Evolutionary conservation across 2,888 invertebrate genomes (phyloP).

Genomic region (Eupithecia centaureata): DNA sequence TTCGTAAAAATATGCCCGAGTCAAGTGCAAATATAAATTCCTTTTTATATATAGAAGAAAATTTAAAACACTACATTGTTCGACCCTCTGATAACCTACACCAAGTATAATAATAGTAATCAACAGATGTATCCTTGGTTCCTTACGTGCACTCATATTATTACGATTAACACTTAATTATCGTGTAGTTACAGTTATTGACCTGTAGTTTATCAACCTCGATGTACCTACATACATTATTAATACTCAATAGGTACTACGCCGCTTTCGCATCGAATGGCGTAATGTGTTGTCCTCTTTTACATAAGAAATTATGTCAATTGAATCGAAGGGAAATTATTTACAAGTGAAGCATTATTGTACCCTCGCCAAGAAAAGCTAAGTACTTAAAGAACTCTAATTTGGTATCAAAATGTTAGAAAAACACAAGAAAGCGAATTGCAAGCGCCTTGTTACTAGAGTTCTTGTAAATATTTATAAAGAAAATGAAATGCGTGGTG

Average conservation of each 20-base stretch:
- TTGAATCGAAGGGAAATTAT: background rate
- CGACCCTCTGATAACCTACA: constrained; percentile 9
- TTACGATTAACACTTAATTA: constrained; percentile 31
- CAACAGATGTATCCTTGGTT: constrained; percentile 30
- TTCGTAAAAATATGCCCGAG: background rate
- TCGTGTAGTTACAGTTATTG: constrained; percentile 31
- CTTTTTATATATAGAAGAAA: background rate
- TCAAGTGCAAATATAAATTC: background rate
- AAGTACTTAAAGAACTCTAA: too few species aligned
- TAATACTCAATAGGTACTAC: constrained; percentile 4
- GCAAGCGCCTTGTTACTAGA: too few species aligned
- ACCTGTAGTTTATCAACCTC: constrained; percentile 38
- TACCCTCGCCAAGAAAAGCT: background rate
- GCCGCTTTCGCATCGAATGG: constrained; percentile 7
- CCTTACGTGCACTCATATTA: constrained; percentile 22
- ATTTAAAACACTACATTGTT: constrained; percentile 9
- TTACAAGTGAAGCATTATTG: background rate
- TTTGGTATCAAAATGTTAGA: too few species aligned
- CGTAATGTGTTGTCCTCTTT: background rate
- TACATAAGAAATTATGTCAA: background rate
- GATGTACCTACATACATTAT: constrained; percentile 15
- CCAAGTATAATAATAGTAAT: constrained; percentile 11
- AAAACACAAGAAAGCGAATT: too few species aligned
- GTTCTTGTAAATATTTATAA: too few species aligned
- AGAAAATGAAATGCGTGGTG: too few species aligned